Evolutionary conservation across 2,888 invertebrate species (phyloP).

Genomic region (Cephus spinipes): DNA sequence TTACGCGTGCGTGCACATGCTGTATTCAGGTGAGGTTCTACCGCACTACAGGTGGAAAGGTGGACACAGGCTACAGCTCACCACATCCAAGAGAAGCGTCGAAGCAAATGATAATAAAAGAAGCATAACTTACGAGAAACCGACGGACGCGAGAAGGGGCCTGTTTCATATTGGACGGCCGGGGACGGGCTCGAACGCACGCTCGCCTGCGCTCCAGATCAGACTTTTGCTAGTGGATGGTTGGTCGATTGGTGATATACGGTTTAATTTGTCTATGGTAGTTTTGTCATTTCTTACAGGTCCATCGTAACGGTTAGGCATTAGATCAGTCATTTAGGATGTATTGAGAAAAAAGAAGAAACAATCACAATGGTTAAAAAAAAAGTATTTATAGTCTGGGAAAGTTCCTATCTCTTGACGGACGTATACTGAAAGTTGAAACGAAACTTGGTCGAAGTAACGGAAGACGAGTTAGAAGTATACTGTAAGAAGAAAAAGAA

Average conservation of each 20-base stretch:
- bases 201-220: slow-evolving; percentile 61
- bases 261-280: not conserved
- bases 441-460: slow-evolving; percentile 9
- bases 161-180: slow-evolving; percentile 48
- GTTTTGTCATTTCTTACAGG: not conserved
- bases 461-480: not conserved
- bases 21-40: slow-evolving; percentile 23
- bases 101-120: slow-evolving; percentile 68
- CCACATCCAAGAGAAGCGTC: slow-evolving; percentile 63
- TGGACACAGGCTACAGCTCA: slow-evolving; percentile 36
- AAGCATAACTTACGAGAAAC: slow-evolving; percentile 68
- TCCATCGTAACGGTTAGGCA: not conserved
- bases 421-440: slow-evolving; percentile 21
- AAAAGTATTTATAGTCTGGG: not conserved
- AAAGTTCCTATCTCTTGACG: slow-evolving; percentile 19
- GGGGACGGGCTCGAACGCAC: slow-evolving; percentile 56
- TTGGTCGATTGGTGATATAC: slow-evolving; percentile 19
- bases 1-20: slow-evolving; percentile 48
- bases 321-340: not conserved
- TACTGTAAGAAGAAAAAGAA: not conserved
- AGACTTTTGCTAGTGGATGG: slow-evolving; percentile 53
- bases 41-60: slow-evolving; percentile 16
- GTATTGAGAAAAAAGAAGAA: not conserved
- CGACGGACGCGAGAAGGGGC: slow-evolving; percentile 62
- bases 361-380: not conserved